Percentiles rank a stretch among this genome's conserved stretches.
phyloP scores from a whole-genome alignment of 2,797 vertebrate genomes.

The Tauraco hartlaubi region DNA sequence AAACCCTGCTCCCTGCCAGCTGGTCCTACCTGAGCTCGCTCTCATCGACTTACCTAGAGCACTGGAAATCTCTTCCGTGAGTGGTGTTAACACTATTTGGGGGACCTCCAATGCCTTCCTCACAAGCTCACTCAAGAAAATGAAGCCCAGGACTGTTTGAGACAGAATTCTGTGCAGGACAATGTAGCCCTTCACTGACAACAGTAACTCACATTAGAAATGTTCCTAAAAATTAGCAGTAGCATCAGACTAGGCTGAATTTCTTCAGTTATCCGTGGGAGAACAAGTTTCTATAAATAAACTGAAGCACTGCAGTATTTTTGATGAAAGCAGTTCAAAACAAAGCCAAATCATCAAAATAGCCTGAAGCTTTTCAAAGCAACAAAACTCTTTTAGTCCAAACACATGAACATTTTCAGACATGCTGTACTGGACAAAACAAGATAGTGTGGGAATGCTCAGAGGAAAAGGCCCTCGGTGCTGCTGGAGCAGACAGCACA shows the following conservation, averaged over 20 bases:
- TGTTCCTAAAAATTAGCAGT: slow-evolving; percentile 4
- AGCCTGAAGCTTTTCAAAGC: slow-evolving; percentile 10
- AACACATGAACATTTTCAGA: neutral
- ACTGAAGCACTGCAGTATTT: neutral
- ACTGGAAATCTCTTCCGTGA: neutral
- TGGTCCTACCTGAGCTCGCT: neutral
- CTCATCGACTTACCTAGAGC: neutral
- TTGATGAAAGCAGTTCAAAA: slow-evolving; percentile 9
- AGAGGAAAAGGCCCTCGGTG: neutral
- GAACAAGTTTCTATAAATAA: slow-evolving; percentile 27
- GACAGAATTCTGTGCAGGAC: neutral
- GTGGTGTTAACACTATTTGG: neutral
- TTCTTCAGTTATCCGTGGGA: neutral
- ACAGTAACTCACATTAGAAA: slow-evolving; percentile 8
- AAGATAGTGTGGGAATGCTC: neutral
- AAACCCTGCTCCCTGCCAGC: neutral
- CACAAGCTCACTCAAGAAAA: neutral
- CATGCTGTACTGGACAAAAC: neutral
- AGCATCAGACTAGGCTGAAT: neutral
- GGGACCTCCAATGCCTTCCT: neutral
- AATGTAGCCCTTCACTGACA: neutral
- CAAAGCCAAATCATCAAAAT: slow-evolving; percentile 55
- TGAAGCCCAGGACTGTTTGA: neutral
- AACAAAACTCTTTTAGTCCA: neutral
- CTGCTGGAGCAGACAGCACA: neutral